Conservation (phyloP, 1,140 invertebrate species). For the Drosophila nigromelanica region DNA sequence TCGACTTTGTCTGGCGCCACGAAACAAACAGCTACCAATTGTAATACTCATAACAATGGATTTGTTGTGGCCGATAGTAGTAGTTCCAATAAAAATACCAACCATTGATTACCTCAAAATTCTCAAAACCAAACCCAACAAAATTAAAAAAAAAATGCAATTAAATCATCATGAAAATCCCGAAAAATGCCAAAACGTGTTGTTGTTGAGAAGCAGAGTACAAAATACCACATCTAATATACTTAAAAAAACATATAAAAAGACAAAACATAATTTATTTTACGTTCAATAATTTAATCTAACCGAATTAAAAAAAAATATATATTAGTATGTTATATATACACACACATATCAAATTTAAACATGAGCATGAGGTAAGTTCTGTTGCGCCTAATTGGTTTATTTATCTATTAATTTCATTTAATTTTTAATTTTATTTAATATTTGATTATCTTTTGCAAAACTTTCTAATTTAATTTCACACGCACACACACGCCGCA, state of each 20-base stretch:
- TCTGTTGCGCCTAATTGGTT: conserved; percentile 79
- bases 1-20: conserved; percentile 73
- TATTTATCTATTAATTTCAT: conserved; percentile 45
- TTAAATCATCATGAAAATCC: conserved; percentile 40
- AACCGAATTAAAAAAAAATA: conserved; percentile 53
- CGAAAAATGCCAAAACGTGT: conserved; percentile 44
- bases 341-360: conserved; percentile 56
- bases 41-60: conserved; percentile 65
- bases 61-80: conserved; percentile 80
- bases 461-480: conserved; percentile 37
- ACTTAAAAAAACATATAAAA: conserved; percentile 42
- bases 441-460: conserved; percentile 45
- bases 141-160: conserved; percentile 13
- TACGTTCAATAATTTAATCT: conserved; percentile 70
- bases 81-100: conserved; percentile 64
- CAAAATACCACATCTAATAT: conserved; percentile 36
- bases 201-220: conserved; percentile 67
- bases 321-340: conserved; percentile 51
- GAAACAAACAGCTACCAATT: conserved; percentile 67
- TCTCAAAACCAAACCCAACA: conserved; percentile 33
- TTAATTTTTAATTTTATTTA: conserved; percentile 30
- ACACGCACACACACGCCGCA: conserved; percentile 26
- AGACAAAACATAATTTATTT: conserved; percentile 72
- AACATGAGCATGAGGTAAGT: conserved; percentile 79
- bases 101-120: conserved; percentile 56